Percentiles rank a stretch among this genome's conserved stretches.
Conservation (phyloP, 2,113 vertebrate species). For the Noturus placidus region DNA sequence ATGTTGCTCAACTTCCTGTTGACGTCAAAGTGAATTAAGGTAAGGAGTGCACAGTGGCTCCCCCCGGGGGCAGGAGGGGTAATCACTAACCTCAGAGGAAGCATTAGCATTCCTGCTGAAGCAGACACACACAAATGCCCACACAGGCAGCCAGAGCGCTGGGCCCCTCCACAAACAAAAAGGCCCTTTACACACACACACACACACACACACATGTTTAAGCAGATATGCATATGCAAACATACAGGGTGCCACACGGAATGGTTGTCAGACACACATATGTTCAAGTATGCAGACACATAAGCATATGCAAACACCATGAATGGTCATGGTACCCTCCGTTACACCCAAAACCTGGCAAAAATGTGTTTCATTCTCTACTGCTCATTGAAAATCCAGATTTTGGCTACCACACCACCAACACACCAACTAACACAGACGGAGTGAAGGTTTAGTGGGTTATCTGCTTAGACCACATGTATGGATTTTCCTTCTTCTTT, state of each 20-base stretch:
- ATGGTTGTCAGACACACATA: neutral
- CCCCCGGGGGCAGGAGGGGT: constrained; percentile 74
- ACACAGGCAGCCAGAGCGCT: constrained; percentile 21
- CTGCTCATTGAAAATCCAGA: constrained; percentile 1
- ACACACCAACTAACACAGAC: neutral
- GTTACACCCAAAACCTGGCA: neutral
- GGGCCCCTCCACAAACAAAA: constrained; percentile 49
- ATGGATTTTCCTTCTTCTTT: neutral
- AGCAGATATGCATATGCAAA: constrained; percentile 31
- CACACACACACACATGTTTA: constrained; percentile 9
- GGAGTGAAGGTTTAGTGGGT: constrained; percentile 26
- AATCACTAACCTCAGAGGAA: constrained; percentile 74
- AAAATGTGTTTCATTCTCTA: constrained; percentile 1
- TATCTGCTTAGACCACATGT: constrained; percentile 8
- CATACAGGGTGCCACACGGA: neutral
- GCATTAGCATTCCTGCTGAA: constrained; percentile 72
- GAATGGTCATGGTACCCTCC: neutral
- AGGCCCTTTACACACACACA: constrained; percentile 22
- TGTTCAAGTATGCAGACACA: neutral
- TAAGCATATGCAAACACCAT: neutral
- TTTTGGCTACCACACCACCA: neutral
- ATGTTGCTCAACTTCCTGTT: constrained; percentile 73
- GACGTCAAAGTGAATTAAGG: constrained; percentile 74
- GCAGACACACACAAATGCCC: constrained; percentile 55
- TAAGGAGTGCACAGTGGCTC: constrained; percentile 60